These are phyloP conservation scores for Arrhopalites spinosus DNA, from an alignment of 2,888 invertebrate genomes.

Conservation along the genomic window DNA sequence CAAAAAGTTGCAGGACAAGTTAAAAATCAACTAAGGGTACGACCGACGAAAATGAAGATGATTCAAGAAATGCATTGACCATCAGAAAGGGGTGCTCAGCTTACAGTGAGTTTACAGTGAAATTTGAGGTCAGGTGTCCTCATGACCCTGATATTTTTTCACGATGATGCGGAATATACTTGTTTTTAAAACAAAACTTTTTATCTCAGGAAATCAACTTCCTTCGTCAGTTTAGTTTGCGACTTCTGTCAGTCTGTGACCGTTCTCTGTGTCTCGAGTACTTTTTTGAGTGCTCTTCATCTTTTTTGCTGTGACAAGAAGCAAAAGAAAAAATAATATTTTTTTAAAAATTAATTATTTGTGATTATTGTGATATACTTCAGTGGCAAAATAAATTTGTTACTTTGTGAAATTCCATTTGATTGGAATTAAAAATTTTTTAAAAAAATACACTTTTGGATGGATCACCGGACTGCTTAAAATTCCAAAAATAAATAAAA, in stretches of 20 bases:
- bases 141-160: slow-evolving; percentile 31
- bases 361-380: neutral
- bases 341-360: neutral
- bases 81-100: neutral
- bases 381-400: neutral
- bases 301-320: neutral
- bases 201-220: slow-evolving; percentile 36
- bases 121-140: slow-evolving; percentile 39
- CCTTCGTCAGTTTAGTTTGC: slow-evolving; percentile 16
- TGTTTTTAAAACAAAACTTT: neutral
- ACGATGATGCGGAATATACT: neutral
- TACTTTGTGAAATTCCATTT: neutral
- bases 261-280: neutral
- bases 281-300: neutral
- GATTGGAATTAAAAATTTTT: neutral
- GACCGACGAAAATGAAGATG: neutral
- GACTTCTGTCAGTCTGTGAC: neutral
- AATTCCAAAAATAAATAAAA: too few species aligned
- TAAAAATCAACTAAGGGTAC: too few species aligned
- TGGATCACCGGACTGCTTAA: neutral
- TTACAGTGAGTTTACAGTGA: slow-evolving; percentile 23
- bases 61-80: slow-evolving; percentile 1
- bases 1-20: too few species aligned
- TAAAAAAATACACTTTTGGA: neutral
- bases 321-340: neutral